phyloP scores from a whole-genome alignment of 2,113 vertebrate genomes.

The Nyctibius bracteatus region DNA sequence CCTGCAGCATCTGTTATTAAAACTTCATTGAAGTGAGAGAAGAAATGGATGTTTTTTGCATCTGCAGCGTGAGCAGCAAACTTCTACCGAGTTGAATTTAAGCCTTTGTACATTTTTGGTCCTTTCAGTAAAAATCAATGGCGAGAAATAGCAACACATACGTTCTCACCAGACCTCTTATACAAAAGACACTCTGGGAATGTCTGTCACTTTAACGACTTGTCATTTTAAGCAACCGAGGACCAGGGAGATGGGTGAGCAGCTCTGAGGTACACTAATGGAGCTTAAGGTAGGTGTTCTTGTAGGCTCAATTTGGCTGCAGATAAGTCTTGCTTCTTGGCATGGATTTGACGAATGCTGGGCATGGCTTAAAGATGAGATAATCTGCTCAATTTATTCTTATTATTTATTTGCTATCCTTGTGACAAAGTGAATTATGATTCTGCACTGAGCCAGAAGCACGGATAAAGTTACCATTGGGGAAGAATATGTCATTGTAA shows the following conservation, averaged over 20 bases:
- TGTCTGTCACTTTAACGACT: background rate
- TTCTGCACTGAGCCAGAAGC: constrained; percentile 35
- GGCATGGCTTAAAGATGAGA: constrained; percentile 62
- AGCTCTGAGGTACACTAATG: background rate
- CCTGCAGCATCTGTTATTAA: constrained; percentile 39
- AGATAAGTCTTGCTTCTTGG: constrained; percentile 15
- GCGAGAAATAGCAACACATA: background rate
- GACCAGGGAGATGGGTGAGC: background rate
- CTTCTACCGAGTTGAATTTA: background rate
- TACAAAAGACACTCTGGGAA: background rate
- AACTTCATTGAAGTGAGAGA: constrained; percentile 29
- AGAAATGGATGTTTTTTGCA: constrained; percentile 8
- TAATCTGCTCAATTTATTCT: constrained; percentile 66
- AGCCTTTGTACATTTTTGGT: background rate
- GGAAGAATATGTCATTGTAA: constrained; percentile 62
- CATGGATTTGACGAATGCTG: constrained; percentile 40
- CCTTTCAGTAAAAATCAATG: constrained; percentile 45
- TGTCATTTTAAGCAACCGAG: background rate
- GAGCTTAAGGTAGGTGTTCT: constrained; percentile 16
- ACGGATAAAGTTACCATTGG: constrained; percentile 50
- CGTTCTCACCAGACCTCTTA: background rate
- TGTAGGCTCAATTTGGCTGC: constrained; percentile 34
- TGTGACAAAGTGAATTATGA: constrained; percentile 63
- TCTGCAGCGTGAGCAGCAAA: background rate
- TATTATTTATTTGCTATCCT: constrained; percentile 65